Evolutionary conservation across 2,113 vertebrate species (phyloP).

Genomic region (Nematolebias whitei): DNA sequence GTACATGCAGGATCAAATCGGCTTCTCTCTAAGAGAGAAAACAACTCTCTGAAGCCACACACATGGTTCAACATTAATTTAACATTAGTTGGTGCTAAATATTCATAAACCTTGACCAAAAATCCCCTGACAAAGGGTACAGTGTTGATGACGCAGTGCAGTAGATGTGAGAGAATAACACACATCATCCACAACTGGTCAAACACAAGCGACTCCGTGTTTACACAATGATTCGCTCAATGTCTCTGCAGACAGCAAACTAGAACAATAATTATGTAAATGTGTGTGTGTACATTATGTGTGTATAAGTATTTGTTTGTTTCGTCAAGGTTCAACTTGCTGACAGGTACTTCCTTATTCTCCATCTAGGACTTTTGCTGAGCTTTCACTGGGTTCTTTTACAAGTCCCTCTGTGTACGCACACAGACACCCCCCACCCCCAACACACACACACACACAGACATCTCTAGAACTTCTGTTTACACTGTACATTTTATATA

Average conservation of each 20-base stretch:
- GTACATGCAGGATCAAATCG: too few species aligned
- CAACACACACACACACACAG: not conserved
- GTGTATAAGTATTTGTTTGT: conserved; percentile 2
- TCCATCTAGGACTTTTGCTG: not conserved
- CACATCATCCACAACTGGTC: conserved; percentile 27
- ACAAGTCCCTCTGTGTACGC: not conserved
- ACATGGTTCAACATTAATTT: too few species aligned
- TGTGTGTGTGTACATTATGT: too few species aligned
- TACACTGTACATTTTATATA: not conserved
- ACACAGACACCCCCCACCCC: not conserved
- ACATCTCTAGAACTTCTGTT: not conserved
- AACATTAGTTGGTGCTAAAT: too few species aligned
- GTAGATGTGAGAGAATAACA: conserved; percentile 29
- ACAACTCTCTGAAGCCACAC: too few species aligned
- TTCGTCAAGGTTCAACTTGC: conserved; percentile 8
- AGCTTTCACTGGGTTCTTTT: not conserved
- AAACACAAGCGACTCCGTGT: conserved; percentile 22
- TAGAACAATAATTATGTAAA: not conserved
- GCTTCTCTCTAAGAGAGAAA: too few species aligned
- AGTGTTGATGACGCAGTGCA: conserved; percentile 47
- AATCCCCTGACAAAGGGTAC: too few species aligned
- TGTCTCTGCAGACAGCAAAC: conserved; percentile 21
- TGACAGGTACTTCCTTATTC: conserved; percentile 7
- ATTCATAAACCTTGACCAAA: too few species aligned
- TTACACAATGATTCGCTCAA: conserved; percentile 22